Evolutionary conservation across 2,888 invertebrate species (phyloP).

Genomic region (Pseudococcus longispinus): DNA sequence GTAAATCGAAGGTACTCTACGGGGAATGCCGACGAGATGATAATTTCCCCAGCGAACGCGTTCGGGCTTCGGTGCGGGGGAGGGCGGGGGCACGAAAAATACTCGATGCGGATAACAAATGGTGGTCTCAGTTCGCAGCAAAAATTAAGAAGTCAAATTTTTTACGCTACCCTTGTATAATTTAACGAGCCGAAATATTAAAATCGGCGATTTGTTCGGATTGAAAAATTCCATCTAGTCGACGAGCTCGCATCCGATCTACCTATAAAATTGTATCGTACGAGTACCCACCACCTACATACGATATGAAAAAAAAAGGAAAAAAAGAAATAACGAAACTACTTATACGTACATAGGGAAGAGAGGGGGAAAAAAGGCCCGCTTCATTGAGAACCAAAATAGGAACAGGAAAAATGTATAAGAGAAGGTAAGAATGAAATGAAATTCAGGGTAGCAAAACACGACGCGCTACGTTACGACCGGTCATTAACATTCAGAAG

Average conservation of each 20-base stretch:
- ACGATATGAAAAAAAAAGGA: neutral
- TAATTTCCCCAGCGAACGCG: constrained; percentile 20
- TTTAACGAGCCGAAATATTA: constrained; percentile 22
- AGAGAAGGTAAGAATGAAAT: constrained; percentile 38
- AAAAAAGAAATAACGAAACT: too few species aligned
- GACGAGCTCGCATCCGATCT: neutral
- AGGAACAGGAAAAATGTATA: neutral
- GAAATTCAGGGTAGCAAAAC: constrained; percentile 49
- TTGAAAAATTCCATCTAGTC: neutral
- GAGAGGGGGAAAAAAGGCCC: neutral
- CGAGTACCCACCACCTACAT: neutral
- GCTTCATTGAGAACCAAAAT: constrained; percentile 33
- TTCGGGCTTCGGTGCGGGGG: neutral
- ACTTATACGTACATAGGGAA: too few species aligned
- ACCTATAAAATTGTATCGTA: neutral
- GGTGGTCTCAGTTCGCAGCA: neutral
- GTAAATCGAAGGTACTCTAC: constrained; percentile 11
- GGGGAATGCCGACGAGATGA: constrained; percentile 4
- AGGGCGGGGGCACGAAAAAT: neutral
- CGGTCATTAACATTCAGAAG: constrained; percentile 55
- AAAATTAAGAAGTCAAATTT: constrained; percentile 34
- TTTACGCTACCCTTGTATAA: neutral
- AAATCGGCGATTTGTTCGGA: neutral
- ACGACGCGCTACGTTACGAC: constrained; percentile 46
- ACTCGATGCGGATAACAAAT: neutral